These are phyloP conservation scores for Trisateles emortualis DNA, from an alignment of 2,888 invertebrate genomes.

Conservation along the genomic window DNA sequence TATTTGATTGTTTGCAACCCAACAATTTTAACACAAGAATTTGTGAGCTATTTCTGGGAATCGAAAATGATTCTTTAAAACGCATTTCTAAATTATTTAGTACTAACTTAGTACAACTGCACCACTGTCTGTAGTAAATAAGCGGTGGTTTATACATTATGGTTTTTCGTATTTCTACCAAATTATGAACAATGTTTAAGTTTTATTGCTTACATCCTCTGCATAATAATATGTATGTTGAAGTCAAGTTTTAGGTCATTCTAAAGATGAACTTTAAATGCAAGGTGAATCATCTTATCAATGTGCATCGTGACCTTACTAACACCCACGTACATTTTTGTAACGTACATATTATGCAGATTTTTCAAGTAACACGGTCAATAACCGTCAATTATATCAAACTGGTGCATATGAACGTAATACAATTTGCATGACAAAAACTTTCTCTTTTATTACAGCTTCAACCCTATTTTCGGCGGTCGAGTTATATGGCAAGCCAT, in stretches of 20 bases:
- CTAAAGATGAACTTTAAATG: conserved; percentile 64
- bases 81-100: too few species aligned
- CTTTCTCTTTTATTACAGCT: conserved; percentile 76
- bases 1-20: too few species aligned
- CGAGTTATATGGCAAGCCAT: conserved; percentile 88
- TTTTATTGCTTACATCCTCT: conserved; percentile 3
- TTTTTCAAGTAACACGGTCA: conserved; percentile 44
- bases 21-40: too few species aligned
- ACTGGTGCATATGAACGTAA: conserved; percentile 42
- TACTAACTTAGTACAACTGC: too few species aligned
- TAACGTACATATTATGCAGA: conserved; percentile 44
- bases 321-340: conserved; percentile 58
- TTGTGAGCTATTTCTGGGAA: too few species aligned
- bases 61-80: too few species aligned
- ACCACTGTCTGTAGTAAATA: too few species aligned
- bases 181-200: neutral
- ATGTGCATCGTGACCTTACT: conserved; percentile 62
- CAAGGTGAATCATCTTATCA: conserved; percentile 69
- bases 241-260: conserved; percentile 68
- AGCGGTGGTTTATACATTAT: too few species aligned
- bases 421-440: conserved; percentile 45
- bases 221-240: conserved; percentile 9
- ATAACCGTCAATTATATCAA: conserved; percentile 45
- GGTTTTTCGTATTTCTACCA: too few species aligned
- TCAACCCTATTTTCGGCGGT: conserved; percentile 87